Conservation (phyloP, 1,140 invertebrate genomes). For the Pseudomyrmex flavicornis region DNA sequence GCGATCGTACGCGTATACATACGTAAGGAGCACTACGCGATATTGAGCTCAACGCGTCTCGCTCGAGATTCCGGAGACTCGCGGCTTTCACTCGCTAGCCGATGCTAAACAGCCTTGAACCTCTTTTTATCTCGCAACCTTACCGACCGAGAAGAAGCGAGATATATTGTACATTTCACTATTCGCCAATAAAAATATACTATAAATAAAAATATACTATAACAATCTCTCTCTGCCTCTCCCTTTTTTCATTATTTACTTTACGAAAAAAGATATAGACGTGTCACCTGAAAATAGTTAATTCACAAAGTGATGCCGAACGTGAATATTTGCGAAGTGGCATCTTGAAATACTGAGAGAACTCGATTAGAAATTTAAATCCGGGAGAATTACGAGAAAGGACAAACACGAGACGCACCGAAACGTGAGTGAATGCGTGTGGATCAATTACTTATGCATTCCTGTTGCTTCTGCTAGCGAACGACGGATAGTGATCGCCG, state of each 20-base stretch:
- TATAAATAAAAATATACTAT: not conserved
- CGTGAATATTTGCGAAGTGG: not conserved
- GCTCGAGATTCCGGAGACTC: constrained; percentile 63
- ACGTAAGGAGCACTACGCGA: constrained; percentile 5
- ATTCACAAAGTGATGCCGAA: constrained; percentile 6
- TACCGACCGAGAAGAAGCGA: constrained; percentile 57
- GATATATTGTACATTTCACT: too few relatives aligned
- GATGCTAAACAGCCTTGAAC: constrained; percentile 62
- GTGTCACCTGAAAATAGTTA: not conserved
- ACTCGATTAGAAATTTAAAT: constrained; percentile 71
- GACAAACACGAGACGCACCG: constrained; percentile 3
- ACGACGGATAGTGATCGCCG: constrained; percentile 59
- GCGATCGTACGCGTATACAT: not conserved
- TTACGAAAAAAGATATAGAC: not conserved
- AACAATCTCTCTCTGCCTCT: not conserved
- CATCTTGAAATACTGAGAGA: too few relatives aligned
- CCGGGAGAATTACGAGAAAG: constrained; percentile 15
- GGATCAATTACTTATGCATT: constrained; percentile 67
- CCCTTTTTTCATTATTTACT: not conserved
- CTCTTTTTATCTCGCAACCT: constrained; percentile 37
- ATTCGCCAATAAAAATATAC: too few relatives aligned
- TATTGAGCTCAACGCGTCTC: constrained; percentile 37
- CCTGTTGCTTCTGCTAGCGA: constrained; percentile 53
- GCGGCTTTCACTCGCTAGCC: constrained; percentile 69
- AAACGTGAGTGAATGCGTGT: constrained; percentile 72